phyloP scores from a whole-genome alignment of 2,888 invertebrate species.

The Platycnemis pennipes region DNA sequence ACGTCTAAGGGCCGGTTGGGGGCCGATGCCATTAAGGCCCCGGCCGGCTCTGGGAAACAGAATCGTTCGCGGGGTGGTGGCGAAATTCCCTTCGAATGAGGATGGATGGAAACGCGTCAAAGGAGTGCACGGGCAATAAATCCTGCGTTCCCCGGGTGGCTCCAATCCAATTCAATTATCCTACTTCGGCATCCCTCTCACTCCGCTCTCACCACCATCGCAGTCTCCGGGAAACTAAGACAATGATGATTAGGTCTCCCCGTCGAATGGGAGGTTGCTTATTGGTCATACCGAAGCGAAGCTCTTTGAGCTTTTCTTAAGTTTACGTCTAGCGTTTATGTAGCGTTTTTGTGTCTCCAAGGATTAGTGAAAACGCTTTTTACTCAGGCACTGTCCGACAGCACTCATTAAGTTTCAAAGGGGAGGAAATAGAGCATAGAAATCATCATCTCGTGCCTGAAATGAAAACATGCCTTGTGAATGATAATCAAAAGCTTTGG shows the following conservation, averaged over 20 bases:
- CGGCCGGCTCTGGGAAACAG: slow-evolving; percentile 9
- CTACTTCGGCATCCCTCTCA: not conserved
- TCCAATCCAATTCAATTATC: slow-evolving; percentile 27
- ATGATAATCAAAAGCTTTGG: too few relatives aligned
- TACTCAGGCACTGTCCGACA: too few relatives aligned
- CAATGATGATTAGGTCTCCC: slow-evolving; percentile 8
- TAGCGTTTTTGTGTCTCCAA: too few relatives aligned
- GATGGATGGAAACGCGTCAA: slow-evolving; percentile 61
- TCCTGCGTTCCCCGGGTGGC: slow-evolving; percentile 2
- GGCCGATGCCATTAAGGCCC: not conserved
- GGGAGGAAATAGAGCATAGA: too few relatives aligned
- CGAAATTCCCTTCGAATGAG: slow-evolving; percentile 54
- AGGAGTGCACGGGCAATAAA: slow-evolving; percentile 48
- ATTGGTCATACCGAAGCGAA: not conserved
- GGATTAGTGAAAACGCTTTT: too few relatives aligned
- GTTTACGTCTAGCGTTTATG: too few relatives aligned
- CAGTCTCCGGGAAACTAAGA: not conserved
- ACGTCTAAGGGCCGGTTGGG: not conserved
- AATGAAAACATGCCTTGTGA: too few relatives aligned
- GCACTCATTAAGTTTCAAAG: too few relatives aligned
- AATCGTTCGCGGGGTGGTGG: slow-evolving; percentile 33
- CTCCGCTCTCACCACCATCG: not conserved
- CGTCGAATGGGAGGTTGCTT: not conserved
- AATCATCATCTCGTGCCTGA: too few relatives aligned
- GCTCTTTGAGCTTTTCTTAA: not conserved